A percentile compares a stretch with the other conserved stretches of the same genome.
These are phyloP conservation scores for Danaus melanippus DNA, from an alignment of 1,140 invertebrate genomes.

Conservation along the genomic window DNA sequence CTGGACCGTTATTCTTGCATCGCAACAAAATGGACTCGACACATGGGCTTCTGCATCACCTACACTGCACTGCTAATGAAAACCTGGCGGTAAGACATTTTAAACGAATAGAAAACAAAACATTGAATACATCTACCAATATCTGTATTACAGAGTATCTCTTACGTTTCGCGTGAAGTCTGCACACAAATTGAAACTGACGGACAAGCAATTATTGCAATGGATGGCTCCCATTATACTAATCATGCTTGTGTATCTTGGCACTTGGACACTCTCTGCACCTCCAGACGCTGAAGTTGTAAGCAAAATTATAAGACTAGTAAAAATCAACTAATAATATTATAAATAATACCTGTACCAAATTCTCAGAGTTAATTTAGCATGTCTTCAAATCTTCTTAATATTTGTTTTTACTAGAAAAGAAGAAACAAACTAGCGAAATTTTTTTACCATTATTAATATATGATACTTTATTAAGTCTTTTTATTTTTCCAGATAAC, in stretches of 20 bases:
- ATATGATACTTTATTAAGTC: neutral
- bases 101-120: neutral
- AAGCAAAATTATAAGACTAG: constrained; percentile 29
- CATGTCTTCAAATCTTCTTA: no score
- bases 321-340: no score
- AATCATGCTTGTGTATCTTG: constrained; percentile 90
- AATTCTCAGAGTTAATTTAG: no score
- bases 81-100: constrained; percentile 84
- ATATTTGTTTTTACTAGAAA: no score
- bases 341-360: no score
- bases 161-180: constrained; percentile 95
- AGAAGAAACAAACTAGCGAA: no score
- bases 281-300: constrained; percentile 83
- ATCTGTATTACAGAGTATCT: constrained; percentile 80
- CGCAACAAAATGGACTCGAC: constrained; percentile 91
- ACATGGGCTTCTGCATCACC: constrained; percentile 92
- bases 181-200: constrained; percentile 92
- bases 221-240: constrained; percentile 92
- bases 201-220: constrained; percentile 91
- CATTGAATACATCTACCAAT: neutral
- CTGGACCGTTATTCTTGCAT: constrained; percentile 86
- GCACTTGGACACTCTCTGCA: constrained; percentile 90
- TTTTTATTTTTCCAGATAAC: constrained; percentile 72
- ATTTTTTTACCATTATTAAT: no score
- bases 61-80: constrained; percentile 94